These are phyloP conservation scores for Antheraea yamamai DNA, from an alignment of 2,888 invertebrate genomes.

Conservation along the genomic window DNA sequence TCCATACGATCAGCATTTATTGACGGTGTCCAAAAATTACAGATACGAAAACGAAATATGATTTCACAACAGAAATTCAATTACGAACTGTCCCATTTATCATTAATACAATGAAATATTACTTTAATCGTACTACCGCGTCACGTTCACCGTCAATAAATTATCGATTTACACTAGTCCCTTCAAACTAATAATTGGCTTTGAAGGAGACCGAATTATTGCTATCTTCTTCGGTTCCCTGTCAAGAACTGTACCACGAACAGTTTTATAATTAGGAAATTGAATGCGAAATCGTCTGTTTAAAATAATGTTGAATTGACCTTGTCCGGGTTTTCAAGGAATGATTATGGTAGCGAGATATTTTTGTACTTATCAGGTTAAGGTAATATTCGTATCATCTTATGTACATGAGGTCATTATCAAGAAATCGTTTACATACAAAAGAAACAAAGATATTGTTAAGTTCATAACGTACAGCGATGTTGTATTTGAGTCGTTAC, in stretches of 20 bases:
- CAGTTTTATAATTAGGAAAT: not conserved
- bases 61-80: slow-evolving; percentile 14
- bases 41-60: slow-evolving; percentile 14
- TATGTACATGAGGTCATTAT: too few species aligned
- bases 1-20: not conserved
- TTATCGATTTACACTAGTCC: not conserved
- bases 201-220: slow-evolving; percentile 5
- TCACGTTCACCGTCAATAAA: slow-evolving; percentile 3
- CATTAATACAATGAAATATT: slow-evolving; percentile 12
- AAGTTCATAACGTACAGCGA: not conserved
- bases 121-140: slow-evolving; percentile 9
- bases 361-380: not conserved
- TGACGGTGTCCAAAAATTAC: slow-evolving; percentile 16
- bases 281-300: not conserved
- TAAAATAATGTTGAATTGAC: not conserved
- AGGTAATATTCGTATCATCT: not conserved
- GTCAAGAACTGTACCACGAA: not conserved
- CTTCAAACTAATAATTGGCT: slow-evolving; percentile 2
- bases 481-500: too few species aligned
- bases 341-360: not conserved
- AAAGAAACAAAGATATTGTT: not conserved
- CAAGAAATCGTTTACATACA: not conserved
- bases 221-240: not conserved
- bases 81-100: slow-evolving; percentile 15
- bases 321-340: not conserved